Evolutionary conservation across 2,888 invertebrate species (phyloP), one percentile per base, ranked within the genome.

Genomic region (Acanthosepion lycidas): DNA sequence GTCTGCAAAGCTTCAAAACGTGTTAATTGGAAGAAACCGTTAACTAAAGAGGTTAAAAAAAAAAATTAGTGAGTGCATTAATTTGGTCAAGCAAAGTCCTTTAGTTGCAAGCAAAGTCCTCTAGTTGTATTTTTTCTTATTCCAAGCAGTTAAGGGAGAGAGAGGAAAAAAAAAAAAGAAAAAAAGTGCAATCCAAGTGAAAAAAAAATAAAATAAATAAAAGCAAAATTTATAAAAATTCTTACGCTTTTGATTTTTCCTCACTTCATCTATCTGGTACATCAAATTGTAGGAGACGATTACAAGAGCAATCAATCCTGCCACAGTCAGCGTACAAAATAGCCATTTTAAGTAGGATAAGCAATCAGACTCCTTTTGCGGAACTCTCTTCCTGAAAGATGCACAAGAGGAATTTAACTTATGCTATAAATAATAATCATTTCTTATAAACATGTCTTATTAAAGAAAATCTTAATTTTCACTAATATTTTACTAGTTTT

Each of bases 251-350:
- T 78, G 78, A 78, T 78, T 78, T 78, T 78, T 78, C 78, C 78
- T 78, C 78, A 78, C 78, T 78, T 78, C 78, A 78, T 78, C 78
- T 6, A 78, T 78, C 78, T 78, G 78, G 78, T 78, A 78, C 78
- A 78, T 78, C 51, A 93, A 53, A 93, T 53, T 26, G n/a, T 53
- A 93, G 9, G 93, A 53, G 26, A 93, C 93, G 5, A 93, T n/a
- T 28, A 94, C 94, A 18, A 64, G 53, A 6, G 94, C 94, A 55
- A 94, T 94, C 33, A 64, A 23, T 64, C 94, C 94, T 12, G 94
- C 94, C 33, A 64, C 51, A 49, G 92, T 92, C 51, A 51, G 49
- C 49, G 92, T 92, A 49, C 49, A 92, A 20, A 92, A 92, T n/a
- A 78, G 78, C 78, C 78, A 78, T 78, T 78, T 78, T 78, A 78